A percentile compares a stretch with the other conserved stretches of the same genome.
These are phyloP conservation scores for Sisyra nigra DNA, from an alignment of 2,888 invertebrate genomes.

Conservation along the genomic window DNA sequence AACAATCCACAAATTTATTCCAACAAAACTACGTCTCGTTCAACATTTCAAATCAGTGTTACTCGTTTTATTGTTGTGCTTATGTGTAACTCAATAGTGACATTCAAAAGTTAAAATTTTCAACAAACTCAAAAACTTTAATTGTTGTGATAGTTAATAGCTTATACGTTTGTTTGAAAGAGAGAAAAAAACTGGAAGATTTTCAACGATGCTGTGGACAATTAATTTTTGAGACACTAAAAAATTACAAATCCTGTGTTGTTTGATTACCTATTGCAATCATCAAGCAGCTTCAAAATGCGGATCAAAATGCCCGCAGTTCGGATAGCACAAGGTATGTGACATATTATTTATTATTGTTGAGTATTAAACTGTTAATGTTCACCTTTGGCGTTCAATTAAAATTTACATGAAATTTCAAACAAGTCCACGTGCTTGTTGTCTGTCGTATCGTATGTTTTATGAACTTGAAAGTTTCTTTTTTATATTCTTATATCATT, in stretches of 20 bases:
- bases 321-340: conserved; percentile 90
- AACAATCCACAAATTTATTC: too few relatives aligned
- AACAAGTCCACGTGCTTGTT: conserved; percentile 9
- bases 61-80: too few relatives aligned
- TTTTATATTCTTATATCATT: too few relatives aligned
- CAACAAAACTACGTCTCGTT: too few relatives aligned
- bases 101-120: too few relatives aligned
- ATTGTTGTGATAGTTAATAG: not conserved
- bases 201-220: not conserved
- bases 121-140: not conserved
- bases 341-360: conserved; percentile 6
- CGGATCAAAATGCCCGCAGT: conserved; percentile 96
- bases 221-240: not conserved
- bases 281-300: conserved; percentile 46
- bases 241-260: not conserved
- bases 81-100: too few relatives aligned
- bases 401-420: too few relatives aligned
- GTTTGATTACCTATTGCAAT: not conserved
- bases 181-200: not conserved
- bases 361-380: too few relatives aligned
- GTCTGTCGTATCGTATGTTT: not conserved
- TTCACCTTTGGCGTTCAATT: too few relatives aligned
- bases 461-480: too few relatives aligned
- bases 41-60: too few relatives aligned
- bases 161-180: not conserved